phyloP scores from a whole-genome alignment of 2,888 invertebrate genomes.

The Stomorhina lunata region DNA sequence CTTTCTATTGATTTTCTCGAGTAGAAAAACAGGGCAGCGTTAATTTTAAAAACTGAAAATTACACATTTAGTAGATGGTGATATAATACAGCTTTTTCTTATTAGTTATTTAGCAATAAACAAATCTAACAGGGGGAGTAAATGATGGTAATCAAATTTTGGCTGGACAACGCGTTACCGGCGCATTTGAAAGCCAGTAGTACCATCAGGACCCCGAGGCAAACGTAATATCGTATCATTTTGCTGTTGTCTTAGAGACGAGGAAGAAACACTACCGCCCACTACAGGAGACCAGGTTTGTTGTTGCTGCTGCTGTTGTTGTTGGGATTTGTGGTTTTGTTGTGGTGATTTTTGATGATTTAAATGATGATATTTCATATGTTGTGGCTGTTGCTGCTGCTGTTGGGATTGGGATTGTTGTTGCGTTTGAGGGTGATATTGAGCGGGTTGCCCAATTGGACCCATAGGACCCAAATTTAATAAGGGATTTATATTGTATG shows the following conservation, averaged over 20 bases:
- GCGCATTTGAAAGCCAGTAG: conserved; percentile 84
- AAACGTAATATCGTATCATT: conserved; percentile 83
- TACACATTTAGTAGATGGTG: not conserved
- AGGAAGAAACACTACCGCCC: conserved; percentile 74
- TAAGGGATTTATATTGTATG: conserved; percentile 49
- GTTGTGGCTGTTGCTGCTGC: conserved; percentile 65
- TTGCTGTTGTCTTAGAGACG: conserved; percentile 66
- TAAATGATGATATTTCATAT: conserved; percentile 55
- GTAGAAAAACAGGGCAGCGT: conserved; percentile 11
- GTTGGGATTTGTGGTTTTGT: conserved; percentile 59
- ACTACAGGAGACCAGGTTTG: conserved; percentile 77
- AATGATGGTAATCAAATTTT: too few relatives aligned
- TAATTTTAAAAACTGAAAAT: conserved; percentile 10
- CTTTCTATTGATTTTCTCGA: not conserved
- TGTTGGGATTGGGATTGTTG: conserved; percentile 59
- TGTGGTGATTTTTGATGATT: conserved; percentile 67
- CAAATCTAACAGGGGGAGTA: not conserved
- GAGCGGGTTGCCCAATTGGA: conserved; percentile 58
- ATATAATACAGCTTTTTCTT: conserved; percentile 14
- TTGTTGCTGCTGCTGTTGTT: conserved; percentile 67
- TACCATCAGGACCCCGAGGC: conserved; percentile 90
- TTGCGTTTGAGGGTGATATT: conserved; percentile 61
- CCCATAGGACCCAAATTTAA: conserved; percentile 61
- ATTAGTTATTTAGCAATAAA: conserved; percentile 31
- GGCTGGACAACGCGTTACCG: conserved; percentile 81